These are phyloP conservation scores for Brachypodius melanocephalos DNA, from an alignment of 2,113 vertebrate genomes.

Conservation along the genomic window DNA sequence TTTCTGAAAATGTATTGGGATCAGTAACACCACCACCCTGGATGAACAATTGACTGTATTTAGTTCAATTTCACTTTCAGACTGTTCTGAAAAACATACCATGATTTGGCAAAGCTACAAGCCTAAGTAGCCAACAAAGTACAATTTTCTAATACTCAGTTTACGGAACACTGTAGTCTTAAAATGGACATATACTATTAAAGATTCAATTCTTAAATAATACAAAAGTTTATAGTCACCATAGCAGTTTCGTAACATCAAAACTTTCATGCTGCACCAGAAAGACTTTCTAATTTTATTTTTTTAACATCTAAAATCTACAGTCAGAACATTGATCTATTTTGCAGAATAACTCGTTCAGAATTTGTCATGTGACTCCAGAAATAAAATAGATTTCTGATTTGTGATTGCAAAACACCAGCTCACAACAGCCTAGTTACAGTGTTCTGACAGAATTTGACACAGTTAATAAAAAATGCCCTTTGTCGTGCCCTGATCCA, in stretches of 20 bases:
- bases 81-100: not conserved
- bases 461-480: not conserved
- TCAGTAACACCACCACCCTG: not conserved
- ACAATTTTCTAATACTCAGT: not conserved
- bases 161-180: not conserved
- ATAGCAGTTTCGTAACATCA: not conserved
- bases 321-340: not conserved
- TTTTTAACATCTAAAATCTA: not conserved
- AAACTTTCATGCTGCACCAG: not conserved
- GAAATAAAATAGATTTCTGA: not conserved
- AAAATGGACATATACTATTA: not conserved
- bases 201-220: not conserved
- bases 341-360: not conserved
- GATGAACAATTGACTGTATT: not conserved
- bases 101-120: not conserved
- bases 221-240: not conserved
- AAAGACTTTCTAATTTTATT: not conserved
- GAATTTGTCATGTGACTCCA: not conserved
- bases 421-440: not conserved
- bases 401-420: not conserved
- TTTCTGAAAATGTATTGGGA: not conserved
- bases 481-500: not conserved
- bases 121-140: not conserved
- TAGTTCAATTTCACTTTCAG: not conserved
- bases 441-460: not conserved